These are phyloP conservation scores for Strigops habroptila DNA, from an alignment of 2,113 vertebrate genomes.

Conservation along the genomic window DNA sequence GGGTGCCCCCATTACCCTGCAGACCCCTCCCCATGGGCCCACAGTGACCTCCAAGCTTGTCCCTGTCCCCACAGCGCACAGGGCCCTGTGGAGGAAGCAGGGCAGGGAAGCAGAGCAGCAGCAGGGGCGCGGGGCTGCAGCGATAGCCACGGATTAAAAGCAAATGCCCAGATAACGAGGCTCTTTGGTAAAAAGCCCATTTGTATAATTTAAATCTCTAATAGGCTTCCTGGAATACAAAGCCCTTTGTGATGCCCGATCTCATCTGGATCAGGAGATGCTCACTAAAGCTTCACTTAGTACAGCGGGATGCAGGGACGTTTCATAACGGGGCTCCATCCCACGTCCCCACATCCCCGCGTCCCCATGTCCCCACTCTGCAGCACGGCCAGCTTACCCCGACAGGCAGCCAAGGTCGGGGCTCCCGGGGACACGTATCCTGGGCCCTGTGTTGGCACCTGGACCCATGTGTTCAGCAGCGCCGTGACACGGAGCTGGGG, in stretches of 20 bases:
- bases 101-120: neutral
- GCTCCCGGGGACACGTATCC: neutral
- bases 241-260: constrained; percentile 57
- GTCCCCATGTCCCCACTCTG: accelerated
- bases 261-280: constrained; percentile 36
- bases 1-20: accelerated
- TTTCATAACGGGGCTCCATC: neutral
- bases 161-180: constrained; percentile 63
- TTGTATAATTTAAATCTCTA: constrained; percentile 60
- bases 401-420: neutral
- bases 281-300: neutral
- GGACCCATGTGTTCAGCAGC: accelerated
- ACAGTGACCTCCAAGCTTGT: neutral
- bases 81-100: accelerated
- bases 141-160: constrained; percentile 36
- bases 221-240: constrained; percentile 67
- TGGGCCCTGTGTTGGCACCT: accelerated
- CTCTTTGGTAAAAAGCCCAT: constrained; percentile 60
- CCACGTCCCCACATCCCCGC: accelerated
- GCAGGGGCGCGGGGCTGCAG: neutral
- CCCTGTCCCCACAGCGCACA: accelerated
- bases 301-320: neutral
- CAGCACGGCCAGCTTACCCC: neutral
- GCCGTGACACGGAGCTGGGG: accelerated
- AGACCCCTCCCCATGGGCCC: neutral